Conservation (phyloP, 2,888 invertebrate genomes). For the Polia nebulosa region DNA sequence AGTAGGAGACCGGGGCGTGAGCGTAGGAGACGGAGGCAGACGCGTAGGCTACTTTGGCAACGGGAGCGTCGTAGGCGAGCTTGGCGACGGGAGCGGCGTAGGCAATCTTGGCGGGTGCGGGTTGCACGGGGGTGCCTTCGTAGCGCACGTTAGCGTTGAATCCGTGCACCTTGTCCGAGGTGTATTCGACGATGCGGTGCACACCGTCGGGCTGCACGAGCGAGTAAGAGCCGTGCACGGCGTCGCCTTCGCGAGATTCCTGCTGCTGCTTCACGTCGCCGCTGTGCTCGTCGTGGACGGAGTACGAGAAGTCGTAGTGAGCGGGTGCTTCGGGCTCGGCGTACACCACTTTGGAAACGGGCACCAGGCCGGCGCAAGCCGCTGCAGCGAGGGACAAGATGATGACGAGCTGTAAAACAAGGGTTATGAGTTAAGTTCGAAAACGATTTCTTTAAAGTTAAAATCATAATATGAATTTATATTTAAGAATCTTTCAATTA, state of each 20-base stretch:
- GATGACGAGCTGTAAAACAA: conserved; percentile 59
- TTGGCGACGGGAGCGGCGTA: conserved; percentile 70
- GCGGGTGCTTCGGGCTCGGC: conserved; percentile 82
- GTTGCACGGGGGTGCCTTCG: conserved; percentile 78
- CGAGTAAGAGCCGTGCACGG: conserved; percentile 87
- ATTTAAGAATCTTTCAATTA: too few relatives aligned
- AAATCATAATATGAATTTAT: too few relatives aligned
- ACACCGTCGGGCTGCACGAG: conserved; percentile 88
- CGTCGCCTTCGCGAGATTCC: conserved; percentile 84
- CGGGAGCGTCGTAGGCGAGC: conserved; percentile 61
- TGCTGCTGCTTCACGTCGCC: conserved; percentile 88
- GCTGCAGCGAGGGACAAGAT: conserved; percentile 78
- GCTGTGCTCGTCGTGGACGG: conserved; percentile 72
- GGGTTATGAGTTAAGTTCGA: too few relatives aligned
- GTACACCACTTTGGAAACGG: conserved; percentile 79
- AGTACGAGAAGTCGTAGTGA: conserved; percentile 62
- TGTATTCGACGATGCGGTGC: conserved; percentile 78
- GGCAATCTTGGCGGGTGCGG: conserved; percentile 45
- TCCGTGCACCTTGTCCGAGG: conserved; percentile 82
- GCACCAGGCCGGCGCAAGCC: conserved; percentile 72
- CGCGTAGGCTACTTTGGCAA: conserved; percentile 62
- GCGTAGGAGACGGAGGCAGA: not conserved
- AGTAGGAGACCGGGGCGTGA: conserved; percentile 76
- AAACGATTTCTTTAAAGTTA: not conserved
- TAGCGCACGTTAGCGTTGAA: conserved; percentile 87